Percentiles rank a stretch among this genome's conserved stretches.
Evolutionary conservation across 2,888 invertebrate genomes (phyloP).

Genomic region (Anoplius nigerrimus): DNA sequence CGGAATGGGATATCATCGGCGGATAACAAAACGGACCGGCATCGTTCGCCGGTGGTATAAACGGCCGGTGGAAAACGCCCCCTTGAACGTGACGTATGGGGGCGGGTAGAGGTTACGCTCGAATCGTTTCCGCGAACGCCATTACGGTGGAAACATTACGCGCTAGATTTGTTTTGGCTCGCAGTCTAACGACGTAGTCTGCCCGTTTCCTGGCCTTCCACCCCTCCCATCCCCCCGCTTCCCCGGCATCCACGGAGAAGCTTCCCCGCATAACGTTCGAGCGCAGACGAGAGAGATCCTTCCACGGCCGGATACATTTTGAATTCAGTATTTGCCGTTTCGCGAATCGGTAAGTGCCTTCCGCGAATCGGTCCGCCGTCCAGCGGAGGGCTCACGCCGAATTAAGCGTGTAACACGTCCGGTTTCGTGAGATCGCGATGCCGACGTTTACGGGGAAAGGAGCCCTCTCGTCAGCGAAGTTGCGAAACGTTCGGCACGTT

Average conservation of each 20-base stretch:
- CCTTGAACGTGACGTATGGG: conserved; percentile 26
- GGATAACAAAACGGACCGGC: conserved; percentile 16
- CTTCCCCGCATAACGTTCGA: neutral
- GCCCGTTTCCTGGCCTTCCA: neutral
- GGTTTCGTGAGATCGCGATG: too few species aligned
- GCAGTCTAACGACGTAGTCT: conserved; percentile 25
- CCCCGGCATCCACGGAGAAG: conserved; percentile 1
- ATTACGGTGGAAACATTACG: conserved; percentile 45
- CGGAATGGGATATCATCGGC: too few species aligned
- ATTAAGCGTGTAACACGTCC: too few species aligned
- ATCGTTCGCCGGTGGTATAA: conserved; percentile 33
- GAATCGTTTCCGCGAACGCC: conserved; percentile 32
- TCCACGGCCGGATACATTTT: too few species aligned
- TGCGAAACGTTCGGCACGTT: too few species aligned
- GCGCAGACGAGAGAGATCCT: too few species aligned
- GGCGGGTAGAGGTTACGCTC: conserved; percentile 23
- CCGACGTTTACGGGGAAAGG: too few species aligned
- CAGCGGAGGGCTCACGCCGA: too few species aligned
- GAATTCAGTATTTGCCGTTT: too few species aligned
- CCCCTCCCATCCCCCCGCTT: conserved; percentile 3
- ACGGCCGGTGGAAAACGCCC: conserved; percentile 10
- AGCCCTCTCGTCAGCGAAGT: too few species aligned
- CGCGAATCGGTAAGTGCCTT: too few species aligned
- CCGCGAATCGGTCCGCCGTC: too few species aligned
- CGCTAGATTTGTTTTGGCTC: conserved; percentile 44